phyloP scores from a whole-genome alignment of 2,888 invertebrate genomes.

The Chrysolina oricalcia region DNA sequence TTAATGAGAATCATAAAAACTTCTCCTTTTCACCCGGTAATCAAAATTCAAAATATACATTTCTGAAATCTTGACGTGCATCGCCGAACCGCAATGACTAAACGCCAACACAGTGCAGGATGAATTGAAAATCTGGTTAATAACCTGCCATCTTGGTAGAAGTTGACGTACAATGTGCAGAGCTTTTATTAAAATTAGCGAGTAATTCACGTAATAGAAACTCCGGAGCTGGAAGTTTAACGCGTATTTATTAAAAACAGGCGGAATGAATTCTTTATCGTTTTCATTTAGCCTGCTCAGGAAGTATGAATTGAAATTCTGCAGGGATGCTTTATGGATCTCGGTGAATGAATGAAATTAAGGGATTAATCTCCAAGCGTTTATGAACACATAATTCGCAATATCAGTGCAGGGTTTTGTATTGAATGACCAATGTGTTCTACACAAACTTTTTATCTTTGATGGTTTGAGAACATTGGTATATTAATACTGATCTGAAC shows the following conservation, averaged over 20 bases:
- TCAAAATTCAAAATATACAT: too few relatives aligned
- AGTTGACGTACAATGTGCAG: slow-evolving; percentile 3
- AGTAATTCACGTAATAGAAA: slow-evolving; percentile 17
- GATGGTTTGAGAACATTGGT: too few relatives aligned
- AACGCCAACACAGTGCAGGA: not conserved
- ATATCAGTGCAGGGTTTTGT: too few relatives aligned
- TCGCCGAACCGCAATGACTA: not conserved
- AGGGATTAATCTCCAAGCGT: not conserved
- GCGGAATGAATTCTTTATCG: not conserved
- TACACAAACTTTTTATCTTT: too few relatives aligned
- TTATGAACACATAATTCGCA: too few relatives aligned
- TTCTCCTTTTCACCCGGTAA: too few relatives aligned
- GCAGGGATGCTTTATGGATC: too few relatives aligned
- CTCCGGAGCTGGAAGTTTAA: slow-evolving; percentile 14
- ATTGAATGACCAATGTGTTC: too few relatives aligned
- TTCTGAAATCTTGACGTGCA: not conserved
- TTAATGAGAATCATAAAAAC: too few relatives aligned
- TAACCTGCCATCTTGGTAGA: slow-evolving; percentile 10
- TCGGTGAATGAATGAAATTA: too few relatives aligned
- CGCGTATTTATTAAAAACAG: slow-evolving; percentile 6
- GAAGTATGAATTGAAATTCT: too few relatives aligned
- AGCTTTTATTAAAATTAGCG: slow-evolving; percentile 24
- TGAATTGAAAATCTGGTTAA: slow-evolving; percentile 18
- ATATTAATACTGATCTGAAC: too few relatives aligned
- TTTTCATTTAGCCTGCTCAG: not conserved